Evolutionary conservation across 2,888 invertebrate genomes (phyloP).

Genomic region (Plagodis pulveraria): DNA sequence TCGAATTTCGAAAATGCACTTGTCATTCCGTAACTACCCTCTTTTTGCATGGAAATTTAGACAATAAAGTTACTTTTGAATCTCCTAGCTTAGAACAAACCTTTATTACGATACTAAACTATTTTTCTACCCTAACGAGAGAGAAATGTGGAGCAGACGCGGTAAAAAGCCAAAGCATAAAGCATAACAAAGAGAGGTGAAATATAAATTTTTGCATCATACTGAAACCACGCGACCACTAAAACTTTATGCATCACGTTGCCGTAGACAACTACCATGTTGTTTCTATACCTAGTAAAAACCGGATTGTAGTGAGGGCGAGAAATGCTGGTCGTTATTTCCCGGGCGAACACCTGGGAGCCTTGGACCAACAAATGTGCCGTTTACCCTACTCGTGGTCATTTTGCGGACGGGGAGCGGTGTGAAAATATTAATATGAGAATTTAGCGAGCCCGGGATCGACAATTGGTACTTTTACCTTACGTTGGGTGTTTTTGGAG

Average conservation of each 20-base stretch:
- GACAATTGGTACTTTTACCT: conserved; percentile 22
- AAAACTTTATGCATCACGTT: conserved; percentile 54
- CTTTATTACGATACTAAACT: conserved; percentile 8
- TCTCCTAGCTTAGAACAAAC: conserved; percentile 6
- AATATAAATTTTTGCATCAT: conserved; percentile 63
- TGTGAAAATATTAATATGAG: conserved; percentile 27
- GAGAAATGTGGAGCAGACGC: conserved; percentile 13
- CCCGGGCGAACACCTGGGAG: conserved; percentile 56
- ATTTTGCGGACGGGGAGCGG: conserved; percentile 36
- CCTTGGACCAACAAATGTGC: conserved; percentile 42
- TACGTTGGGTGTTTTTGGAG: conserved; percentile 1
- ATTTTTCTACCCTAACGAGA: conserved; percentile 20
- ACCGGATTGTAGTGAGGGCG: conserved; percentile 61
- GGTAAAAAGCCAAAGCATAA: conserved; percentile 41
- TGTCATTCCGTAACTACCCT: conserved; percentile 16
- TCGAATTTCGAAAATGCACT: conserved; percentile 24
- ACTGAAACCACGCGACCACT: conserved; percentile 49
- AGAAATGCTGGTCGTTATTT: conserved; percentile 50
- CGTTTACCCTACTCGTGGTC: conserved; percentile 48
- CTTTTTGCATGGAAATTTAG: conserved; percentile 1
- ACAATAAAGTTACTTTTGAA: not conserved
- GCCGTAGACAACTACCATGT: conserved; percentile 32
- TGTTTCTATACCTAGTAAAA: conserved; percentile 49
- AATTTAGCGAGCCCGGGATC: conserved; percentile 12
- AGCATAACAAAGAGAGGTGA: conserved; percentile 57